Conservation (phyloP, 2,113 vertebrate species). For the Anhinga rufa region DNA sequence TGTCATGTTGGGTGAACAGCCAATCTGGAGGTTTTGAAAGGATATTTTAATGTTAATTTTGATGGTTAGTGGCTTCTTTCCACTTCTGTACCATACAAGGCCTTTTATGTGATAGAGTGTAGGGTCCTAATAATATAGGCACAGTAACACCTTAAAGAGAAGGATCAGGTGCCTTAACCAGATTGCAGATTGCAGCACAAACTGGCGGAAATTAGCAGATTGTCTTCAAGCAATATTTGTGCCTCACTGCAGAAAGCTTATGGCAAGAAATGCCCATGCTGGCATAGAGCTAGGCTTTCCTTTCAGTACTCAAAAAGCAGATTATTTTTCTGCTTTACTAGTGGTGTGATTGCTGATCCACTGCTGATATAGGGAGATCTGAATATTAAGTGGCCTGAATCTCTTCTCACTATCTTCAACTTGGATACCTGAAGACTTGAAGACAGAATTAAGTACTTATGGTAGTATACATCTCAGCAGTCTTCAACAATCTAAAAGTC, state of each 20-base stretch:
- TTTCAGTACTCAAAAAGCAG: not conserved
- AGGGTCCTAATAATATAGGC: not conserved
- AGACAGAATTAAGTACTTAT: not conserved
- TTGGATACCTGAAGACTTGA: not conserved
- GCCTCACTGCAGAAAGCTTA: not conserved
- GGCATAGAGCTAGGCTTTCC: not conserved
- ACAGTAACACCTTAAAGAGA: not conserved
- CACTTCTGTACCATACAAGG: not conserved
- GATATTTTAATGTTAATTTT: not conserved
- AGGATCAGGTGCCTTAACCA: not conserved
- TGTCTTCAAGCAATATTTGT: not conserved
- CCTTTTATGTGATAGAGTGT: not conserved
- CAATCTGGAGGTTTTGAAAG: not conserved
- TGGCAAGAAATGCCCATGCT: not conserved
- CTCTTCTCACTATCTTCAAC: not conserved
- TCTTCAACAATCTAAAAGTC: not conserved
- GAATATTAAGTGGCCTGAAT: not conserved
- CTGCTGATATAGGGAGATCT: not conserved
- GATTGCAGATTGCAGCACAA: not conserved
- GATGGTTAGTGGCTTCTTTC: not conserved
- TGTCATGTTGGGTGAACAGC: not conserved
- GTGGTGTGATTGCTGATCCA: not conserved
- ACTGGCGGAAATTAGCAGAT: not conserved
- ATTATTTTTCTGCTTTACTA: not conserved
- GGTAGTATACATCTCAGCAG: not conserved